Percentiles rank a stretch among this genome's conserved stretches.
These are phyloP conservation scores for Stramonita haemastoma DNA, from an alignment of 2,888 invertebrate genomes.

Conservation along the genomic window DNA sequence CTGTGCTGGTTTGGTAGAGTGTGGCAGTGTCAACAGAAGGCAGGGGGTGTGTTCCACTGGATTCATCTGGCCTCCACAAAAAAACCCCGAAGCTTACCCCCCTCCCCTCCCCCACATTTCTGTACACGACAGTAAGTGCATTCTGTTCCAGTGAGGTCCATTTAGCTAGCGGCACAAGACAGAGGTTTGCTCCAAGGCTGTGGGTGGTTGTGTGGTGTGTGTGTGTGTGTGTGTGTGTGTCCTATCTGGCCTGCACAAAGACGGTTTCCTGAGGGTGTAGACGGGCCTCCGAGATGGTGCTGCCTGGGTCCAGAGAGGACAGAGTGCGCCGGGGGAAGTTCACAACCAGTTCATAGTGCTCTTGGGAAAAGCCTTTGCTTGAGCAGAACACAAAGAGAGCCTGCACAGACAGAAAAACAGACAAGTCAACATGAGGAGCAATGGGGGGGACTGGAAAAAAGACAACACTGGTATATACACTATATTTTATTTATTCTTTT, in stretches of 20 bases:
- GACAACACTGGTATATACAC: not conserved
- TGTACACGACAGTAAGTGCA: too few species aligned
- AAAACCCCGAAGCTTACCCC: too few species aligned
- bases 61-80: too few species aligned
- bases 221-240: not conserved
- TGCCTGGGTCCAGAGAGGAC: conserved; percentile 72
- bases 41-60: too few species aligned
- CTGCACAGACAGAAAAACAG: conserved; percentile 58
- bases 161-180: too few species aligned
- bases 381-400: conserved; percentile 75
- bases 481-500: too few species aligned
- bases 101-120: too few species aligned
- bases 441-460: not conserved
- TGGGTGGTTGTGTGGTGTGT: not conserved
- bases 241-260: conserved; percentile 76
- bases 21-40: too few species aligned
- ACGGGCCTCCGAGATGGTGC: conserved; percentile 76
- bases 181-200: too few species aligned
- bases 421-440: not conserved
- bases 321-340: conserved; percentile 78
- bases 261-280: conserved; percentile 78
- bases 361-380: conserved; percentile 75
- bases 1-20: too few species aligned
- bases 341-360: conserved; percentile 78
- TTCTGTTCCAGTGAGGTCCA: too few species aligned